Evolutionary conservation across 1,140 invertebrate species (phyloP), one percentile per base, ranked within the genome.

Genomic region (Oryctes rhinoceros): DNA sequence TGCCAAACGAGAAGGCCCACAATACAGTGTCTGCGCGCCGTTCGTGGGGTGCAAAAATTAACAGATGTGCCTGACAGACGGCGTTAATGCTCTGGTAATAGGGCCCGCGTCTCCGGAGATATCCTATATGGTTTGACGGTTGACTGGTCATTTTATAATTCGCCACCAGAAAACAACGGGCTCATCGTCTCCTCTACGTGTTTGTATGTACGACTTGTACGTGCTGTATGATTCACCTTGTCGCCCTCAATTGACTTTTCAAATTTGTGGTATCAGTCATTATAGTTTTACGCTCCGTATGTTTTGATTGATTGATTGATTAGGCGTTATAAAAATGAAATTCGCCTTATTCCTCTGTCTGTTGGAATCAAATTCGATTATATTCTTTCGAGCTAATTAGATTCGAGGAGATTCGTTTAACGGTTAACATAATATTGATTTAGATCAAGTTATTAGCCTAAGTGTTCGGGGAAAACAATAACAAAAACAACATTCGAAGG

Each of bases 31-130:
- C 75, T 47, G 75, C 5, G 15, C 65, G 44, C 53, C 67, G 80
- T 81, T 67, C 74, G n/a, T 71, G 83, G 85, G 85, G 86, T 84
- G 85, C 84, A 87, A 85, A 85, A 87, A 87, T 87, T 86, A 87
- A 87, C 86, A 87, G 86, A 87, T 87, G 86, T 84, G 86, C 85
- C 83, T 82, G 84, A 85, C 85, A 86, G 86, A 86, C 85, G 85
- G 83, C 83, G 84, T 83, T 84, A 84, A 84, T 85, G 83, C 83
- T 24, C 65, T 80, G 67, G 82, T 86, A 86, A 86, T 87, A 86
- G 82, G 79, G 76, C 75, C 37, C 49, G 65, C 81, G 84, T 84
- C 85, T 79, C 76, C 83, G 84, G 85, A 81, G 53, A 76, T 67
- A 53, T 78, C 20, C 39, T 48, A 80, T 81, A 81, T 71, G 81